Percentiles rank a stretch among this genome's conserved stretches.
phyloP scores from a whole-genome alignment of 2,113 vertebrate genomes.

The Oncorhynchus keta region DNA sequence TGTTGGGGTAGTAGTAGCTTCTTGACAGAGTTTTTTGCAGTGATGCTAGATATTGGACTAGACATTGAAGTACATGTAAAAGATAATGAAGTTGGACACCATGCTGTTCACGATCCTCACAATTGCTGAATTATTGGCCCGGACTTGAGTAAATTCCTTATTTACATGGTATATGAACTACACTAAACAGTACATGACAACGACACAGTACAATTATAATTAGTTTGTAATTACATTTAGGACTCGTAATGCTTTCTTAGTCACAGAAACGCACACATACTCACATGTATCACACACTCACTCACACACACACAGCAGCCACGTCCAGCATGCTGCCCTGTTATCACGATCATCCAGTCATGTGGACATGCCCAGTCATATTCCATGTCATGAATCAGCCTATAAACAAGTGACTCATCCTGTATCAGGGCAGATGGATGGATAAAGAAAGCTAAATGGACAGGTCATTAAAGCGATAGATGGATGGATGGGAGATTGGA shows the following conservation, averaged over 20 bases:
- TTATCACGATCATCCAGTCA: background rate
- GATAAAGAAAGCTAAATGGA: conserved; percentile 53
- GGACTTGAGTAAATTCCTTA: background rate
- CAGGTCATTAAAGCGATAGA: conserved; percentile 62
- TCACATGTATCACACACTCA: too few species aligned
- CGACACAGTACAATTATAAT: background rate
- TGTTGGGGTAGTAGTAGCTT: background rate
- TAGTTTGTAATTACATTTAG: background rate
- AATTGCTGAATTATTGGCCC: background rate
- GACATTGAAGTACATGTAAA: too few species aligned
- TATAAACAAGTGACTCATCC: conserved; percentile 40
- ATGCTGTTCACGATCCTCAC: too few species aligned
- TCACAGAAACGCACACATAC: too few species aligned
- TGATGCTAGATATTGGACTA: background rate
- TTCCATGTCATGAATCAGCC: conserved; percentile 49
- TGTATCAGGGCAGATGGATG: conserved; percentile 57
- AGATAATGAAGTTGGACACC: too few species aligned
- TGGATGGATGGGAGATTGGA: conserved; percentile 43
- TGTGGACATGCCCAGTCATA: conserved; percentile 29
- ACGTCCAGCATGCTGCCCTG: too few species aligned
- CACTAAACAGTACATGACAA: background rate
- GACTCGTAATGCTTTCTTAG: too few species aligned
- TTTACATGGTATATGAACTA: too few species aligned
- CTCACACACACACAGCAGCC: too few species aligned
- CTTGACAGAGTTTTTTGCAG: background rate